phyloP scores from a whole-genome alignment of 2,113 vertebrate species.

The Elephantulus edwardii region DNA sequence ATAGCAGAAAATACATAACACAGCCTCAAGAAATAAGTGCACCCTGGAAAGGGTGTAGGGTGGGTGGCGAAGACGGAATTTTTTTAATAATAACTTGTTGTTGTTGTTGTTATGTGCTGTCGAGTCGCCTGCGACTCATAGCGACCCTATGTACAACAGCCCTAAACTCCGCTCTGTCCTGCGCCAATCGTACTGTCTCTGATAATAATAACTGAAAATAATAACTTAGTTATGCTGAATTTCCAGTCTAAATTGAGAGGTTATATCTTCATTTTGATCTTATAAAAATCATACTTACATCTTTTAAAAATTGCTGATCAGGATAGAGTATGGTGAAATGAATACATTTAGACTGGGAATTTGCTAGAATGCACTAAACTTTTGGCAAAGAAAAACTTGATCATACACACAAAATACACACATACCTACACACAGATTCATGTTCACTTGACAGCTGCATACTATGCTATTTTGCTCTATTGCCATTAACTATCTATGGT shows the following conservation, averaged over 20 bases:
- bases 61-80: not conserved
- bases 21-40: not conserved
- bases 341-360: not conserved
- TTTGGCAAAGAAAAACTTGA: not conserved
- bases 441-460: not conserved
- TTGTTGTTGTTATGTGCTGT: too few relatives aligned
- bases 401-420: not conserved
- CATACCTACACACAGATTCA: not conserved
- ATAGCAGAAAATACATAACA: not conserved
- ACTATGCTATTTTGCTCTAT: not conserved
- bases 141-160: too few relatives aligned
- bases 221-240: constrained; percentile 5
- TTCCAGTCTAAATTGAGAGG: constrained; percentile 8
- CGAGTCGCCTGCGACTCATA: too few relatives aligned
- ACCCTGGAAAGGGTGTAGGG: not conserved
- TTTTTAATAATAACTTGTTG: not conserved
- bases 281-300: not conserved
- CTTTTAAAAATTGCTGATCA: not conserved
- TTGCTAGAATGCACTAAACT: not conserved
- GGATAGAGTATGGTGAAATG: not conserved
- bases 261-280: not conserved
- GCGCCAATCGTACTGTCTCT: too few relatives aligned
- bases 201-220: too few relatives aligned
- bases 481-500: not conserved
- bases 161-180: too few relatives aligned